Conservation (phyloP, 2,797 vertebrate genomes). For the Clarias pachynema region DNA sequence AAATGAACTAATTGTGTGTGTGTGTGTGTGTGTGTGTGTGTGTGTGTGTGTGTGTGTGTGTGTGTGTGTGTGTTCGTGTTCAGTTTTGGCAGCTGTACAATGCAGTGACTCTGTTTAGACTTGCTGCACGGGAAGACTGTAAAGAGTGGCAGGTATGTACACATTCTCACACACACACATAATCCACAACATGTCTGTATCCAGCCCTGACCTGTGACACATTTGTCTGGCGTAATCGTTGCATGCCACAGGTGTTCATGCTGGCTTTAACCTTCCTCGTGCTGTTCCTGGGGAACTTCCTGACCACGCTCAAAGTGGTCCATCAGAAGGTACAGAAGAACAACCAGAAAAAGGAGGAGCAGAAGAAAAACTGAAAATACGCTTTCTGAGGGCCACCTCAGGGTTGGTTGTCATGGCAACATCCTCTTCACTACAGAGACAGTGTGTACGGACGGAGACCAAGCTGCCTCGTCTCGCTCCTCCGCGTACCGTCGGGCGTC, state of each 20-base stretch:
- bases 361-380: constrained; percentile 36
- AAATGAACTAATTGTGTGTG: not conserved
- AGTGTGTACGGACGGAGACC: not conserved
- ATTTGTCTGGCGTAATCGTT: not conserved
- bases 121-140: constrained; percentile 88
- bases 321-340: constrained; percentile 92
- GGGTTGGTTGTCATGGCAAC: constrained; percentile 13
- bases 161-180: not conserved
- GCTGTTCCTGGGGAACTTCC: constrained; percentile 96
- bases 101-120: constrained; percentile 86
- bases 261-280: constrained; percentile 91
- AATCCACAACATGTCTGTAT: not conserved
- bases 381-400: not conserved
- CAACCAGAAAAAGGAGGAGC: constrained; percentile 76
- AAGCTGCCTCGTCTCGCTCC: not conserved
- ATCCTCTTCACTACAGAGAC: constrained; percentile 1
- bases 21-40: not conserved
- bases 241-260: constrained; percentile 85
- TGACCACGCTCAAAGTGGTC: constrained; percentile 95
- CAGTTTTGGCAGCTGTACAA: constrained; percentile 99
- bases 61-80: constrained; percentile 10
- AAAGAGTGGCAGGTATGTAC: constrained; percentile 93
- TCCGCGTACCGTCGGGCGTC: not conserved
- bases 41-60: not conserved
- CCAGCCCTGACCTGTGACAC: not conserved